Conservation (phyloP, 2,888 invertebrate species). For the Cryptocephalus primarius region DNA sequence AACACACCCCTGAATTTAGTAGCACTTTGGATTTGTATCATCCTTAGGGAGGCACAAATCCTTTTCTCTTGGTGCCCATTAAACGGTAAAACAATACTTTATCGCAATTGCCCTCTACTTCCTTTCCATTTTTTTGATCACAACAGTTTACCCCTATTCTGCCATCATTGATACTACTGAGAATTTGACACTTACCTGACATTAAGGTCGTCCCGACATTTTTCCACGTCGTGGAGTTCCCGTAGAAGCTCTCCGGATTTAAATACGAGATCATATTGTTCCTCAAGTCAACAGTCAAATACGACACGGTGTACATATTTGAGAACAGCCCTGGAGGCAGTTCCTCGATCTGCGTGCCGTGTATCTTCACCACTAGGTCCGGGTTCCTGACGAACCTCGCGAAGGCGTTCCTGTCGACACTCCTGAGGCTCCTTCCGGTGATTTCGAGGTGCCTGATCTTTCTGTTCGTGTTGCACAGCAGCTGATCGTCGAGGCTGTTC, state of each 20-base stretch:
- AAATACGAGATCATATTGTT: slow-evolving; percentile 70
- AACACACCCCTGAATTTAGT: too few relatives aligned
- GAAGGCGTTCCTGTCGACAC: slow-evolving; percentile 69
- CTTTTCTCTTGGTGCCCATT: too few relatives aligned
- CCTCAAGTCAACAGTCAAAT: slow-evolving; percentile 71
- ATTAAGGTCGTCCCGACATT: slow-evolving; percentile 77
- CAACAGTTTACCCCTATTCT: too few relatives aligned
- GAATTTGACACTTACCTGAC: slow-evolving; percentile 46
- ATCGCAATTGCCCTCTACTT: too few relatives aligned
- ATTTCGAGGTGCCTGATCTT: slow-evolving; percentile 73
- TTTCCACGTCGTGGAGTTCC: slow-evolving; percentile 79
- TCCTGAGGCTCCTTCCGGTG: slow-evolving; percentile 61
- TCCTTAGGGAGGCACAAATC: too few relatives aligned
- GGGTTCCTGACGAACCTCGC: slow-evolving; percentile 62
- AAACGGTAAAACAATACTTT: too few relatives aligned
- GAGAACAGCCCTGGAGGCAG: slow-evolving; percentile 71
- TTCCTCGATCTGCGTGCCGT: slow-evolving; percentile 66
- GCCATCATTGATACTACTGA: too few relatives aligned
- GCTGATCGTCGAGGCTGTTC: slow-evolving; percentile 58
- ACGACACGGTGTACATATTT: slow-evolving; percentile 65
- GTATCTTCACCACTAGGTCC: slow-evolving; percentile 65
- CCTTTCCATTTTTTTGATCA: too few relatives aligned
- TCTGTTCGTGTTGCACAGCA: slow-evolving; percentile 65
- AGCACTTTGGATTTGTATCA: too few relatives aligned
- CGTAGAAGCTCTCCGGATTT: slow-evolving; percentile 76